Evolutionary conservation across 2,888 invertebrate species (phyloP).

Genomic region (Orthosia cruda): DNA sequence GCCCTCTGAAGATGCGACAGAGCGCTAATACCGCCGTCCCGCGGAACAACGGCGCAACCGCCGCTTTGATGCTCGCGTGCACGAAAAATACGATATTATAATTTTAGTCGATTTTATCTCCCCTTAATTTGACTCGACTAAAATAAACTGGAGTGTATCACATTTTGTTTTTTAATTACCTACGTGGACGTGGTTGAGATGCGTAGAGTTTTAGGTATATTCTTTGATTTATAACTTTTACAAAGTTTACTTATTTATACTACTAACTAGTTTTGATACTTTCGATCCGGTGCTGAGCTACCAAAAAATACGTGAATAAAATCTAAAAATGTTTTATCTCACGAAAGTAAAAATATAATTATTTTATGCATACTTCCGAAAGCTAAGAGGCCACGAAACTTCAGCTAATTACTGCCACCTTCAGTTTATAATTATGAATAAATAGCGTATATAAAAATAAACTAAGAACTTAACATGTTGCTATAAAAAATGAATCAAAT

Average conservation of each 20-base stretch:
- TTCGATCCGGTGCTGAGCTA: not conserved
- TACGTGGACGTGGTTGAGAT: slow-evolving; percentile 9
- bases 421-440: slow-evolving; percentile 3
- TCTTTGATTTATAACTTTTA: slow-evolving; percentile 19
- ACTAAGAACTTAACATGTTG: slow-evolving; percentile 9
- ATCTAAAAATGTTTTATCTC: not conserved
- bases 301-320: not conserved
- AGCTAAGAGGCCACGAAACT: not conserved
- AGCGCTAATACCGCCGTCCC: slow-evolving; percentile 88
- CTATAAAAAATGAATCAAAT: not conserved
- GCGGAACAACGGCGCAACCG: slow-evolving; percentile 82
- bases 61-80: slow-evolving; percentile 69
- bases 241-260: not conserved
- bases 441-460: not conserved
- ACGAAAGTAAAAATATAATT: too few relatives aligned
- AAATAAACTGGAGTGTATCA: slow-evolving; percentile 55
- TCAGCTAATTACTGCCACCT: not conserved
- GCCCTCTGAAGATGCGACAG: slow-evolving; percentile 91
- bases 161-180: slow-evolving; percentile 56
- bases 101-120: slow-evolving; percentile 68
- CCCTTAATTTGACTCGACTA: slow-evolving; percentile 60
- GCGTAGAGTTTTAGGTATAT: slow-evolving; percentile 3
- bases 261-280: not conserved
- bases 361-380: too few relatives aligned
- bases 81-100: slow-evolving; percentile 66